Conservation (phyloP, 2,888 invertebrate genomes). For the Diabrotica balteata region DNA sequence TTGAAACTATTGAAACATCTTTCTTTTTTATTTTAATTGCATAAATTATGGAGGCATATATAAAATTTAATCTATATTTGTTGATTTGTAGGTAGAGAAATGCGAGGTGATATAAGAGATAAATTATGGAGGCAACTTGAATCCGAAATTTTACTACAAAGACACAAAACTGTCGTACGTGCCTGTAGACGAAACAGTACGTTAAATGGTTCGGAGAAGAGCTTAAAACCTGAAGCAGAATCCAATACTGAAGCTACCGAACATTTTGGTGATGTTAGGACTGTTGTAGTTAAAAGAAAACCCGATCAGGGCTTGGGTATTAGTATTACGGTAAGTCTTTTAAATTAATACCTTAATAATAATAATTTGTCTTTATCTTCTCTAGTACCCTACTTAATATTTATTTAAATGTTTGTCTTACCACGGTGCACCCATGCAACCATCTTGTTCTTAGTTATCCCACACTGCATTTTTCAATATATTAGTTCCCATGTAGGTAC, state of each 20-base stretch:
- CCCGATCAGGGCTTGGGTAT: slow-evolving; percentile 84
- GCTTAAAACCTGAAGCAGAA: slow-evolving; percentile 51
- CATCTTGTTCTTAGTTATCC: too few relatives aligned
- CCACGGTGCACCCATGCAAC: too few relatives aligned
- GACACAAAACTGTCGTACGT: slow-evolving; percentile 81
- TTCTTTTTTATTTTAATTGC: too few relatives aligned
- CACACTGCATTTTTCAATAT: too few relatives aligned
- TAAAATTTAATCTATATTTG: too few relatives aligned
- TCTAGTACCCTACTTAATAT: too few relatives aligned
- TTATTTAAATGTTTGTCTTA: too few relatives aligned
- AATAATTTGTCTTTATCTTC: too few relatives aligned
- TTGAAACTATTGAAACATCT: too few relatives aligned
- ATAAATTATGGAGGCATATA: too few relatives aligned
- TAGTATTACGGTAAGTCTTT: slow-evolving; percentile 75
- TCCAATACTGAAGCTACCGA: slow-evolving; percentile 51
- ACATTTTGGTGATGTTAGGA: slow-evolving; percentile 65
- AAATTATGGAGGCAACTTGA: slow-evolving; percentile 83
- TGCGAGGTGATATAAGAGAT: slow-evolving; percentile 80
- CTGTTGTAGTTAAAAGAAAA: slow-evolving; percentile 73
- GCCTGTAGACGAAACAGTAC: slow-evolving; percentile 66
- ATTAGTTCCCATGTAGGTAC: too few relatives aligned
- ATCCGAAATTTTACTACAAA: slow-evolving; percentile 84
- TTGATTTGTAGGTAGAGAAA: slow-evolving; percentile 66
- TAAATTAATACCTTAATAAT: slow-evolving; percentile 1
- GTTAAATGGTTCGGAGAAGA: slow-evolving; percentile 49